Evolutionary conservation across 2,797 vertebrate genomes (phyloP).

Genomic region (Myiothlypis coronata): DNA sequence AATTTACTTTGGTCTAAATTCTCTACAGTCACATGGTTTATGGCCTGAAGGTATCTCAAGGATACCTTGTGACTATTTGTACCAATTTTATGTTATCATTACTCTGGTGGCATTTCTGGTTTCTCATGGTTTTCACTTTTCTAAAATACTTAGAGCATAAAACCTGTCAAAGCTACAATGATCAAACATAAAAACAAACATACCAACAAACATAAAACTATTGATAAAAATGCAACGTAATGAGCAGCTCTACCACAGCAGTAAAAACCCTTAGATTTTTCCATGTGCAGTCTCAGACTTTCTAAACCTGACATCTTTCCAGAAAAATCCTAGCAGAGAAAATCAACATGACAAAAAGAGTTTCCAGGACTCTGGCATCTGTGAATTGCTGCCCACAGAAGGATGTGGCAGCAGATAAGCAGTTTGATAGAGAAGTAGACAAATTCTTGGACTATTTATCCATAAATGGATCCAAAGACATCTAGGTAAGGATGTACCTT

Average conservation of each 20-base stretch:
- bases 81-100: not conserved
- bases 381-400: not conserved
- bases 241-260: not conserved
- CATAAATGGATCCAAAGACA: not conserved
- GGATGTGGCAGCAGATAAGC: not conserved
- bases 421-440: not conserved
- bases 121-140: not conserved
- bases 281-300: not conserved
- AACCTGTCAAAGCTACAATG: not conserved
- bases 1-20: not conserved
- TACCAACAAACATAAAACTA: not conserved
- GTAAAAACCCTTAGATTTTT: not conserved
- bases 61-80: not conserved
- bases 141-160: not conserved
- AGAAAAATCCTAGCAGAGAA: not conserved
- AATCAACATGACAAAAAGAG: not conserved
- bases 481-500: not conserved
- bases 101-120: not conserved
- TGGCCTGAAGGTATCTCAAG: not conserved
- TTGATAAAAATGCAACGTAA: not conserved
- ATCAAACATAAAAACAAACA: not conserved
- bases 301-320: not conserved
- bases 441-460: not conserved
- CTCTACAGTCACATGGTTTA: not conserved
- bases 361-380: not conserved